Evolutionary conservation across 1,140 invertebrate genomes (phyloP).

Genomic region (Drosophila kurseongensis): DNA sequence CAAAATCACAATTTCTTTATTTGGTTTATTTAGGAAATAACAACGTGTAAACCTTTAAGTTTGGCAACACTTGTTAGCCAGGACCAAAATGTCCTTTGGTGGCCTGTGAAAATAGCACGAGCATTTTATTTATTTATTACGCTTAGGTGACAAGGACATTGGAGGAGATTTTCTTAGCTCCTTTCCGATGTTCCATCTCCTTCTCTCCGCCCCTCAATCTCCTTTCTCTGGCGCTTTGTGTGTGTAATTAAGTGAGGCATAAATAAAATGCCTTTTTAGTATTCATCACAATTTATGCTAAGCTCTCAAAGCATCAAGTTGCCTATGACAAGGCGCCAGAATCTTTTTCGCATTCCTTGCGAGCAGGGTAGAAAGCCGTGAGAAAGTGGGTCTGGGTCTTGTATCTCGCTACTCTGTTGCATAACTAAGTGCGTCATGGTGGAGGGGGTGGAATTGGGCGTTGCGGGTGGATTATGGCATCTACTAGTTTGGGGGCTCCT

Average conservation of each 20-base stretch:
- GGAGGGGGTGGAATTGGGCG: constrained; percentile 9
- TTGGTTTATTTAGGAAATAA: not conserved
- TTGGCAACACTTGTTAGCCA: constrained; percentile 14
- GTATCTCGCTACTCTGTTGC: constrained; percentile 67
- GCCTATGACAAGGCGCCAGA: constrained; percentile 51
- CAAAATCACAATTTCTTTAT: no score
- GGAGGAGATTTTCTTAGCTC: constrained; percentile 39
- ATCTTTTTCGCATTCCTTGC: constrained; percentile 42
- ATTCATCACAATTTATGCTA: constrained; percentile 85
- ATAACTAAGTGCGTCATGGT: constrained; percentile 67
- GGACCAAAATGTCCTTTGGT: constrained; percentile 30
- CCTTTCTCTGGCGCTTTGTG: constrained; percentile 40
- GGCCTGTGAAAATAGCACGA: constrained; percentile 47
- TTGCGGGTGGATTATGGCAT: constrained; percentile 31
- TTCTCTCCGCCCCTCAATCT: constrained; percentile 4
- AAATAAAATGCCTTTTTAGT: constrained; percentile 84
- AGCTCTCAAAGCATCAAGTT: constrained; percentile 81
- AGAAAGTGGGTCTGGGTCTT: constrained; percentile 8
- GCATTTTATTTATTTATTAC: constrained; percentile 78
- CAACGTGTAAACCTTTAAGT: constrained; percentile 24
- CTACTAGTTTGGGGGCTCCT: constrained; percentile 39
- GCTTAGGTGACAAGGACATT: constrained; percentile 72
- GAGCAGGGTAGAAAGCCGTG: not conserved
- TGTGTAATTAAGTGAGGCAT: constrained; percentile 81
- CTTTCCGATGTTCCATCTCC: constrained; percentile 6